These are phyloP conservation scores for Ginglymostoma cirratum DNA, from an alignment of 2,113 vertebrate species.

Conservation along the genomic window DNA sequence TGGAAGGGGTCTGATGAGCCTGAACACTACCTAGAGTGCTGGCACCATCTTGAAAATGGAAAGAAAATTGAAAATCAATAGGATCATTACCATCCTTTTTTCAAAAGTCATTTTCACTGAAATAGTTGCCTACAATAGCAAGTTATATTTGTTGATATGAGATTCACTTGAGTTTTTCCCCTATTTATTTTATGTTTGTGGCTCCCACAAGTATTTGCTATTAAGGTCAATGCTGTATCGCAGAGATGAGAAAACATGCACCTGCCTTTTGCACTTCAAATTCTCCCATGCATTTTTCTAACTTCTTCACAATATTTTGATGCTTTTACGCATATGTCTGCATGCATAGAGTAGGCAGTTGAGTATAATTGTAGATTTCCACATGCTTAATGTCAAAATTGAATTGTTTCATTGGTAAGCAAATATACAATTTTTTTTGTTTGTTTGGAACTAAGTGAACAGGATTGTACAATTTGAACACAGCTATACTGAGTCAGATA, in stretches of 20 bases:
- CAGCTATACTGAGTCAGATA: neutral
- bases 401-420: neutral
- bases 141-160: neutral
- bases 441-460: neutral
- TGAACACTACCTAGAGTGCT: no score
- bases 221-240: neutral
- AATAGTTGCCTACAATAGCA: neutral
- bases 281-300: neutral
- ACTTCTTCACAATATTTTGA: neutral
- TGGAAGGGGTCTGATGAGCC: no score
- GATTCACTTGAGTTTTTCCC: neutral
- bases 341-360: neutral
- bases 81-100: neutral
- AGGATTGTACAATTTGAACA: neutral
- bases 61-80: neutral
- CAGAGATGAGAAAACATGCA: neutral
- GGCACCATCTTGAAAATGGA: no score
- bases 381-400: neutral
- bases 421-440: neutral
- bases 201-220: neutral
- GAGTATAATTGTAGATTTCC: neutral
- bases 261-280: neutral
- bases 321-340: neutral
- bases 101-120: neutral
- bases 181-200: neutral